Evolutionary conservation across 2,113 vertebrate genomes (phyloP).

Genomic region (Calyptomena viridis): DNA sequence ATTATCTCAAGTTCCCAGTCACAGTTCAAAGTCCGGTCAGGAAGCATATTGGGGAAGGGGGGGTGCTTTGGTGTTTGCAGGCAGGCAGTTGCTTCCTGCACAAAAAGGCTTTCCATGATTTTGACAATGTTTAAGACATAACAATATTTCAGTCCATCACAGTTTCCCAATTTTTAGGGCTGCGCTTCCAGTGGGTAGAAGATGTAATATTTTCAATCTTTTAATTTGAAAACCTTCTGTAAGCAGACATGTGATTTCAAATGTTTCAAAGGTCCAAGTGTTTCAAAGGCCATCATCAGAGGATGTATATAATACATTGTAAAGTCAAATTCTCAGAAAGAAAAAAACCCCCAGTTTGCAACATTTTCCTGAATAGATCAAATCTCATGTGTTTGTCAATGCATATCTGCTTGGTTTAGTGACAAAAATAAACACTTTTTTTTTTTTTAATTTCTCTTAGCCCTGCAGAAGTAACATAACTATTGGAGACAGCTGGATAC

Average conservation of each 20-base stretch:
- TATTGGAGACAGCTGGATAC: slow-evolving; percentile 17
- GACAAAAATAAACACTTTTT: not conserved
- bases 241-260: not conserved
- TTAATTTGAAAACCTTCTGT: not conserved
- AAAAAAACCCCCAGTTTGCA: not conserved
- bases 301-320: not conserved
- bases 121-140: too few relatives aligned
- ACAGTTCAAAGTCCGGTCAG: too few relatives aligned
- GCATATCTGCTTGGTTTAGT: not conserved
- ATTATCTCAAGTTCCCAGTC: too few relatives aligned
- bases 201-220: not conserved
- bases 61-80: too few relatives aligned
- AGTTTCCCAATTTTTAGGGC: not conserved
- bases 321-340: not conserved
- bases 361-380: not conserved
- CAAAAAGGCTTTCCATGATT: too few relatives aligned
- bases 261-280: not conserved
- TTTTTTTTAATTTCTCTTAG: not conserved
- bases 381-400: not conserved
- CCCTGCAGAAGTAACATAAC: not conserved
- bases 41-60: too few relatives aligned
- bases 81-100: too few relatives aligned
- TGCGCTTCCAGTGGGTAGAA: not conserved
- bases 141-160: too few relatives aligned
- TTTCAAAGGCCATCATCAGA: not conserved